Evolutionary conservation across 2,888 invertebrate species (phyloP).

Genomic region (Sturmia bella): DNA sequence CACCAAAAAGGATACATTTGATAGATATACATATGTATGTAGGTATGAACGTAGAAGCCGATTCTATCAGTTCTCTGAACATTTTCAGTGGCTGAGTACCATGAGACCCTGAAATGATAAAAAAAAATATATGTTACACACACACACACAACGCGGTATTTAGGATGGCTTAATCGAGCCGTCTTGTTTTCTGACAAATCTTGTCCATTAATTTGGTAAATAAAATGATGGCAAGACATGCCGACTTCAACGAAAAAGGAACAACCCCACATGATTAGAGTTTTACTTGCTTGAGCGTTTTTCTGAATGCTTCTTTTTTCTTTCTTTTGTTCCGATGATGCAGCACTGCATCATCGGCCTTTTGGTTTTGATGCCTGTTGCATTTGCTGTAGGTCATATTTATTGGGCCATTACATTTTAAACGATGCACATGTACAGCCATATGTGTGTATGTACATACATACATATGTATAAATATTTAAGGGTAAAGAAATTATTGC

Average conservation of each 20-base stretch:
- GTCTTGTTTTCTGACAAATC: conserved; percentile 40
- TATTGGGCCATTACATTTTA: conserved; percentile 47
- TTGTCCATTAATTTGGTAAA: conserved; percentile 45
- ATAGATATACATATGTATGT: no score
- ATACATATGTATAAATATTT: background rate
- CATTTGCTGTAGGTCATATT: conserved; percentile 48
- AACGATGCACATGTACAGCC: background rate
- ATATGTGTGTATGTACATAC: background rate
- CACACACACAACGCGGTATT: background rate
- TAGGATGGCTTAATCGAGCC: conserved; percentile 58
- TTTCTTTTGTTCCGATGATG: background rate
- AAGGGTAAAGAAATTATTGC: background rate
- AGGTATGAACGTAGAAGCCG: no score
- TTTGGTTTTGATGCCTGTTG: conserved; percentile 28
- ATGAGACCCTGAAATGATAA: background rate
- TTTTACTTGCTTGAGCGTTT: background rate
- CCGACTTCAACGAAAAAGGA: conserved; percentile 5
- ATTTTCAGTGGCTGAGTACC: background rate
- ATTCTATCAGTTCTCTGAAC: conserved; percentile 43
- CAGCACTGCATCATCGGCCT: conserved; percentile 5
- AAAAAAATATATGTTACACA: background rate
- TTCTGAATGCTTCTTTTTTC: no score
- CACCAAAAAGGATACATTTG: conserved; percentile 67
- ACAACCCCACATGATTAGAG: conserved; percentile 50
- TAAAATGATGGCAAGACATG: conserved; percentile 24